These are phyloP conservation scores for Apodemia hepburni DNA, from an alignment of 2,888 invertebrate species.

Conservation along the genomic window DNA sequence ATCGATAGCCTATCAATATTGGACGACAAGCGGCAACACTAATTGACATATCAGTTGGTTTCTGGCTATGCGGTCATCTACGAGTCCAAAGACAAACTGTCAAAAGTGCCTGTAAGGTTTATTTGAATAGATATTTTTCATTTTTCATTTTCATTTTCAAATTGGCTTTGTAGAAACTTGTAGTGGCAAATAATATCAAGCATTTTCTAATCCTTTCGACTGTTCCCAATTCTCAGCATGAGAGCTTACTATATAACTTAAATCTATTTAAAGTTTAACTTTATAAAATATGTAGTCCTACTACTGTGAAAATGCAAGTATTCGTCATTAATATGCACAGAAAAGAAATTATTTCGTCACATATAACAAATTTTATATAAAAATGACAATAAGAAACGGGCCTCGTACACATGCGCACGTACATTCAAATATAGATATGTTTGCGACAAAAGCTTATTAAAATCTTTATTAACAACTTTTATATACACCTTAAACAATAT, in stretches of 20 bases:
- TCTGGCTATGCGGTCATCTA: too few species aligned
- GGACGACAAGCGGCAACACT: too few species aligned
- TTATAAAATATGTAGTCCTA: conserved; percentile 44
- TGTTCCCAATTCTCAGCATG: conserved; percentile 6
- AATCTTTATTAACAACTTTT: conserved; percentile 49
- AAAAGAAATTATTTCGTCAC: conserved; percentile 28
- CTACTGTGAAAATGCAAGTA: conserved; percentile 42
- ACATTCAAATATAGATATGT: conserved; percentile 67
- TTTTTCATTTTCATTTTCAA: too few species aligned
- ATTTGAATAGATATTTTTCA: too few species aligned
- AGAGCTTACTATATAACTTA: conserved; percentile 52
- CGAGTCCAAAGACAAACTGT: too few species aligned
- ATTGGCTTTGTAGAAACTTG: too few species aligned
- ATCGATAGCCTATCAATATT: too few species aligned
- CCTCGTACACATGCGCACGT: conserved; percentile 52
- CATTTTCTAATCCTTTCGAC: neutral
- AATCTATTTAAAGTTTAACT: conserved; percentile 58
- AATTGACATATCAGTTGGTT: too few species aligned
- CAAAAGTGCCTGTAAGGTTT: too few species aligned
- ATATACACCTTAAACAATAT: conserved; percentile 50
- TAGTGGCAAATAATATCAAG: neutral
- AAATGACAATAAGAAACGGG: conserved; percentile 45
- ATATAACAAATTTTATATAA: conserved; percentile 31
- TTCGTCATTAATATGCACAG: conserved; percentile 36
- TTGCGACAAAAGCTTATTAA: conserved; percentile 74